These are phyloP conservation scores for Nothobranchius kuhntae DNA, from an alignment of 2,113 vertebrate species.

Conservation along the genomic window DNA sequence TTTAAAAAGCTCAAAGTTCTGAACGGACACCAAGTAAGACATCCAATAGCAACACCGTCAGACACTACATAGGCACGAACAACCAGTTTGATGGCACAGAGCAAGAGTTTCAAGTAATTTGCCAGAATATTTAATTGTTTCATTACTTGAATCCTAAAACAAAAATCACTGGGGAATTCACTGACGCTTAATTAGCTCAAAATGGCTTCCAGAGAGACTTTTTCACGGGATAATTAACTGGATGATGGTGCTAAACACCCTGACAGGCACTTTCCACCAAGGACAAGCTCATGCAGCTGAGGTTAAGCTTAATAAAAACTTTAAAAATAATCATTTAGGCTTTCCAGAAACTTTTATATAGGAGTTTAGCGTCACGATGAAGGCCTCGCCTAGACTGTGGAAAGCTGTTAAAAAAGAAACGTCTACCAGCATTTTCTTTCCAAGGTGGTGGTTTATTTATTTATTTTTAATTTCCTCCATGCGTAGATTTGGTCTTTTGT, in stretches of 20 bases:
- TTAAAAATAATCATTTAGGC: constrained; percentile 2
- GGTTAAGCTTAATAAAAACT: constrained; percentile 21
- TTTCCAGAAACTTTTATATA: neutral
- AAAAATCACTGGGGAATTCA: constrained; percentile 8
- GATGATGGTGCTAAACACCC: constrained; percentile 46
- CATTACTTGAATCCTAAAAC: constrained; percentile 10
- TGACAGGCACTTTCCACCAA: constrained; percentile 67
- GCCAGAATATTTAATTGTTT: constrained; percentile 9
- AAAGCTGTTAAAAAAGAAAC: no score
- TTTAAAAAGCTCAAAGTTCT: constrained; percentile 35
- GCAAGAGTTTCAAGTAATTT: constrained; percentile 17
- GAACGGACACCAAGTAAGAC: constrained; percentile 42
- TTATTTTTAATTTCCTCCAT: no score
- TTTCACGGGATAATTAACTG: constrained; percentile 35
- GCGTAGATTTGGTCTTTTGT: no score
- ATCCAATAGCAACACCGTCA: constrained; percentile 38
- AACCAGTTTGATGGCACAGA: constrained; percentile 19
- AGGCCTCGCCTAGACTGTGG: no score
- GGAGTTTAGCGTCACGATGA: no score
- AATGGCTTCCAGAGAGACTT: constrained; percentile 37
- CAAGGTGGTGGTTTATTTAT: no score
- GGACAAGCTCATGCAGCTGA: constrained; percentile 28
- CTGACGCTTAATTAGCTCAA: constrained; percentile 50
- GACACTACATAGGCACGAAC: constrained; percentile 41
- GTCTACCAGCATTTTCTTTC: no score